Evolutionary conservation across 2,797 vertebrate genomes (phyloP).

Genomic region (Hyperoplus lanceolatus): DNA sequence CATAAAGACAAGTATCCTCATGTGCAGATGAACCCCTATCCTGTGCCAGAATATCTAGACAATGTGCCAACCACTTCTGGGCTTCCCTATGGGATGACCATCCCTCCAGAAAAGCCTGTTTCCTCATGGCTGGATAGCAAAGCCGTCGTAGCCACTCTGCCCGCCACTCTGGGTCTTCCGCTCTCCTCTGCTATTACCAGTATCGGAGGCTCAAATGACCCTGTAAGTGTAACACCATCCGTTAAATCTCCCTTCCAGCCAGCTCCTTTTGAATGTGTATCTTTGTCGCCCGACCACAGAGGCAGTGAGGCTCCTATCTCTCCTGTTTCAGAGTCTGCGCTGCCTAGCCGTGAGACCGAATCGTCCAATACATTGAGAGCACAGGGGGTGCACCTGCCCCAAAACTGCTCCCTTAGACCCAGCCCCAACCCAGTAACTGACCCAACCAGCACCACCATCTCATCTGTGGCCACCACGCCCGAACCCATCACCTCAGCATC

Average conservation of each 20-base stretch:
- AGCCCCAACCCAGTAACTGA: conserved; percentile 72
- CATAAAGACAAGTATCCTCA: conserved; percentile 99
- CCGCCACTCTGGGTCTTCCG: conserved; percentile 89
- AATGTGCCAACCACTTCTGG: conserved; percentile 96
- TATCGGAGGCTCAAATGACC: conserved; percentile 87
- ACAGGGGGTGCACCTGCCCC: conserved; percentile 86
- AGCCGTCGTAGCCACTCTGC: conserved; percentile 88
- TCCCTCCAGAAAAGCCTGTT: conserved; percentile 93
- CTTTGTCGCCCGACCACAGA: conserved; percentile 89
- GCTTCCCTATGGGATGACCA: conserved; percentile 96
- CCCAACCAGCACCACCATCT: conserved; percentile 62
- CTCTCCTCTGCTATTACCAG: conserved; percentile 88
- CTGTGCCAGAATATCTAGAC: conserved; percentile 98
- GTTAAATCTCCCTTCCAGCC: conserved; percentile 91
- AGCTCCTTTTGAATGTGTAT: conserved; percentile 90
- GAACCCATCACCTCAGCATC: conserved; percentile 81
- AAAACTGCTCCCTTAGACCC: conserved; percentile 73
- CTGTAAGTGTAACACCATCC: conserved; percentile 90
- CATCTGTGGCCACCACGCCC: conserved; percentile 61
- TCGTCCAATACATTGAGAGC: conserved; percentile 81
- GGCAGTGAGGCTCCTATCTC: conserved; percentile 84
- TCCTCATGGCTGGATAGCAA: conserved; percentile 97
- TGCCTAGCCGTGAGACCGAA: conserved; percentile 76
- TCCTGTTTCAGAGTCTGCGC: conserved; percentile 84
- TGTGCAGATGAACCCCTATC: conserved; percentile 99